Percentiles rank a stretch among this genome's conserved stretches.
phyloP scores from a whole-genome alignment of 2,113 vertebrate species.

The Equus quagga region DNA sequence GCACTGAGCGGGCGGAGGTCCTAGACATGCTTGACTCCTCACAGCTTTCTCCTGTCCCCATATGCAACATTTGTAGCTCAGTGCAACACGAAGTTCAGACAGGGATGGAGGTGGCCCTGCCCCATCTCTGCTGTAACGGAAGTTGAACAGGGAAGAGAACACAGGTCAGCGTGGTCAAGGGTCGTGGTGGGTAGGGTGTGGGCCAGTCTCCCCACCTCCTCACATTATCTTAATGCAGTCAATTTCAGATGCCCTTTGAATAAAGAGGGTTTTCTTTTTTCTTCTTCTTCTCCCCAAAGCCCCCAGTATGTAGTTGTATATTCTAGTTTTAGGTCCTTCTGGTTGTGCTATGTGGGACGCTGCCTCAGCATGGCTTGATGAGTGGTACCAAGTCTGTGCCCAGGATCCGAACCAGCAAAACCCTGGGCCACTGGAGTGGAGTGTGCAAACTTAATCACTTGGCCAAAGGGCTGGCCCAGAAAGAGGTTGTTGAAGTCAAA shows the following conservation, averaged over 20 bases:
- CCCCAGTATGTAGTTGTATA: too few species aligned
- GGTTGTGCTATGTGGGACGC: too few species aligned
- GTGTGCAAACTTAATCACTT: too few species aligned
- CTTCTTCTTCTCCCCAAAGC: too few species aligned
- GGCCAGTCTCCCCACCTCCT: neutral
- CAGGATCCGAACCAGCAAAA: too few species aligned
- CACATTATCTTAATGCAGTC: neutral
- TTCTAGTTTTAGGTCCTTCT: too few species aligned
- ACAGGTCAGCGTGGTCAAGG: neutral
- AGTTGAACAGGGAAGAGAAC: neutral
- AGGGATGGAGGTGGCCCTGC: neutral
- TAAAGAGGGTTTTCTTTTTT: too few species aligned
- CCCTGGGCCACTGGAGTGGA: too few species aligned
- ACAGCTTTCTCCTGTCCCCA: neutral
- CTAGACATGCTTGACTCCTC: accelerated
- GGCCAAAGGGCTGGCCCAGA: neutral
- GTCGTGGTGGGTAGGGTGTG: too few species aligned
- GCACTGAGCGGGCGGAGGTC: neutral
- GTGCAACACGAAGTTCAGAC: neutral
- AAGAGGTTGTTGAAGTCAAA: neutral
- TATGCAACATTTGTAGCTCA: neutral
- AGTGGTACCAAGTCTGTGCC: too few species aligned
- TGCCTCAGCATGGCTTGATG: too few species aligned
- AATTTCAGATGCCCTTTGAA: neutral
- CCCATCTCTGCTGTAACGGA: neutral